Percentiles rank a stretch among this genome's conserved stretches.
Conservation (phyloP, 1,140 invertebrate species). For the Centruroides sculpturatus region DNA sequence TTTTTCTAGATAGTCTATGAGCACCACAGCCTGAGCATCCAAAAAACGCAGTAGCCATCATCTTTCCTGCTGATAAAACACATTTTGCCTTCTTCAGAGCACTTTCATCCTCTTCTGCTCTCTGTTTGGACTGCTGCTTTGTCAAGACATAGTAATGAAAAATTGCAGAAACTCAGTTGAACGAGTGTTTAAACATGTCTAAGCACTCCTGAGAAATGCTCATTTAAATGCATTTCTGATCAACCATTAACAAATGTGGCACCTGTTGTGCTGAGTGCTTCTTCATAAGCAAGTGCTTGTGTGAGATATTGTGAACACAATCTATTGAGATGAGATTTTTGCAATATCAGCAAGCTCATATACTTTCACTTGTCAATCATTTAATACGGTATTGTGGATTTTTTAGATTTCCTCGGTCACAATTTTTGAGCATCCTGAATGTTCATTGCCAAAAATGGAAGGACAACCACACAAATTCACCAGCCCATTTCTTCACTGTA, state of each 20-base stretch:
- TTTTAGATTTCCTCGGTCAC: too few species aligned
- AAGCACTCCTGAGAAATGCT: constrained; percentile 13
- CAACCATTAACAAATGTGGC: not conserved
- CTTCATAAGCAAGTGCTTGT: too few species aligned
- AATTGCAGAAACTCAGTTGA: constrained; percentile 19
- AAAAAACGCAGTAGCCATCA: constrained; percentile 23
- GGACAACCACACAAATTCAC: too few species aligned
- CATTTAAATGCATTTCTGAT: not conserved
- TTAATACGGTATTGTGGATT: too few species aligned
- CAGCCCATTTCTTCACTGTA: too few species aligned
- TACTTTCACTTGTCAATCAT: too few species aligned
- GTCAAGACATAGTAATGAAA: constrained; percentile 25
- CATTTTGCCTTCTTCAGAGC: constrained; percentile 26
- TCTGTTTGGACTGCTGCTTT: constrained; percentile 27
- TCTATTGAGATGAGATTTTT: too few species aligned
- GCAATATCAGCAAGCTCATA: too few species aligned
- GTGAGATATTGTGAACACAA: too few species aligned
- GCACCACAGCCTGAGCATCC: constrained; percentile 16
- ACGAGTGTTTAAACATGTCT: constrained; percentile 1
- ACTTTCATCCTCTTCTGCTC: constrained; percentile 15
- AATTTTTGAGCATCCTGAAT: too few species aligned
- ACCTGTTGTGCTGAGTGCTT: not conserved
- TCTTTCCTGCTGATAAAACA: constrained; percentile 24
- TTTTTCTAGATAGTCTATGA: constrained; percentile 16
- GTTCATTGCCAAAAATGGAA: too few species aligned